A percentile compares a stretch with the other conserved stretches of the same genome.
Evolutionary conservation across 2,113 vertebrate species (phyloP).

Genomic region (Platysternon megacephalum): DNA sequence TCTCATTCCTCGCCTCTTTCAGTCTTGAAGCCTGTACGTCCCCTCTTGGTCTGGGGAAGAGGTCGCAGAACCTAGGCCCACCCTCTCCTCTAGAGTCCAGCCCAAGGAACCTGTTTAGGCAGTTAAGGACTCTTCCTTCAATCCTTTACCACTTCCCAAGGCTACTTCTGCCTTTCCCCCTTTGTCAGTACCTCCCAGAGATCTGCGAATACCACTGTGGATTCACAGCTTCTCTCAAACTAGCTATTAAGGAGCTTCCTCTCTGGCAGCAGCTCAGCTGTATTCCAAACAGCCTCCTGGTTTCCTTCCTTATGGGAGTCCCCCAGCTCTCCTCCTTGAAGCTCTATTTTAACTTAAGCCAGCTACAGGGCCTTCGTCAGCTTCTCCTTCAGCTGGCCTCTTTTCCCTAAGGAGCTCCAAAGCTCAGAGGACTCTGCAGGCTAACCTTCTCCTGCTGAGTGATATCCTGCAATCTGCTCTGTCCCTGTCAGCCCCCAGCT

Average conservation of each 20-base stretch:
- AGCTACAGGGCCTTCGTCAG: neutral
- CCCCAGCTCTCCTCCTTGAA: neutral
- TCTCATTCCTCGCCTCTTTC: neutral
- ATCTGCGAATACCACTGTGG: neutral
- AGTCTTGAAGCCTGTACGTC: neutral
- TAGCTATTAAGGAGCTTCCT: too few relatives aligned
- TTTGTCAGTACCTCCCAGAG: neutral
- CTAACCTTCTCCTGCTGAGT: neutral
- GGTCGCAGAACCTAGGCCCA: neutral
- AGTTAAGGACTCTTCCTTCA: neutral
- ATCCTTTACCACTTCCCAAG: neutral
- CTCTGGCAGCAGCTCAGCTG: neutral
- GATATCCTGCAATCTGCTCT: neutral
- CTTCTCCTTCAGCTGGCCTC: too few relatives aligned
- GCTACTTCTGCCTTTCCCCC: neutral
- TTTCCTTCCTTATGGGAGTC: neutral
- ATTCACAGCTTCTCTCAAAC: neutral
- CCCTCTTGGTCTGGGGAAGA: neutral
- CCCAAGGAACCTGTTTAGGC: neutral
- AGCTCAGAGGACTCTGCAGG: neutral
- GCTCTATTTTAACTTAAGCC: neutral
- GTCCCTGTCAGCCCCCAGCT: neutral
- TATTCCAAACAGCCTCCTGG: neutral
- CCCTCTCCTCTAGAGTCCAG: neutral
- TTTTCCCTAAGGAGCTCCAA: neutral